Evolutionary conservation across 2,797 vertebrate species (phyloP).

Genomic region (Pitangus sulphuratus): DNA sequence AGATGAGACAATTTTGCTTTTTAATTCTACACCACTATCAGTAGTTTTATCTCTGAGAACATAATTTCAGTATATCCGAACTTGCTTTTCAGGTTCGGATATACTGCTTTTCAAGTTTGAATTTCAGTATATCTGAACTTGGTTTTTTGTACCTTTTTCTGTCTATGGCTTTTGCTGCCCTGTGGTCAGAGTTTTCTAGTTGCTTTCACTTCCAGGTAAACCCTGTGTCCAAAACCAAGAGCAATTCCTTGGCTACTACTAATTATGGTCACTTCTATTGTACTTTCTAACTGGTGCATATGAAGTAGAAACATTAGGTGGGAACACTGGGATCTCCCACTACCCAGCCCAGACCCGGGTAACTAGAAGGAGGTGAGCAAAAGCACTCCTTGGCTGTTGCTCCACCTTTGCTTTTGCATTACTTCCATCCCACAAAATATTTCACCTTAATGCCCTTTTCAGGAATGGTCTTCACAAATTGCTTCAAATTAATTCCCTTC

Average conservation of each 20-base stretch:
- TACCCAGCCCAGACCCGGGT: neutral
- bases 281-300: neutral
- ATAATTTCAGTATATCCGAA: neutral
- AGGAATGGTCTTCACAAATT: neutral
- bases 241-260: neutral
- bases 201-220: neutral
- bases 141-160: neutral
- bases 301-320: fast-evolving
- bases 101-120: no score
- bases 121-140: neutral
- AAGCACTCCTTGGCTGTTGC: neutral
- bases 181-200: neutral
- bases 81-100: no score
- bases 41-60: neutral
- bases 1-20: neutral
- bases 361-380: neutral
- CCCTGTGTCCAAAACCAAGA: neutral
- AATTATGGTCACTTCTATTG: neutral
- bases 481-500: neutral
- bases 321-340: neutral
- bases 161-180: neutral
- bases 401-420: neutral
- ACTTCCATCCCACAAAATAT: neutral
- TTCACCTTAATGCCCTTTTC: neutral
- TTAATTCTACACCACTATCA: neutral